Conservation (phyloP, 1,140 invertebrate species). For the Rhopalosiphum padi region DNA sequence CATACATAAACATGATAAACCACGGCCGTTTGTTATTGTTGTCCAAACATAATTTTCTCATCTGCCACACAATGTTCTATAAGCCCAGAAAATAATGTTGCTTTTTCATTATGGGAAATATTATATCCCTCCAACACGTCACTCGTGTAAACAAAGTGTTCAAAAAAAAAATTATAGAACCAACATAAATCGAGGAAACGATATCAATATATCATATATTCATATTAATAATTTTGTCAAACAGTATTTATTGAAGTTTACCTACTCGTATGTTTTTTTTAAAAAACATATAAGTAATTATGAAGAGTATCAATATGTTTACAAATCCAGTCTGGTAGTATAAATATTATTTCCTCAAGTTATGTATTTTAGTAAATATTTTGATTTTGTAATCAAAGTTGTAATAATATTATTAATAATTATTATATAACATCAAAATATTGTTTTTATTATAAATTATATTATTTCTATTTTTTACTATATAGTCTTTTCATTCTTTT, state of each 20-base stretch:
- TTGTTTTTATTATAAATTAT: background rate
- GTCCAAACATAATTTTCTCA: conserved; percentile 13
- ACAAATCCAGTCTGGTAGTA: background rate
- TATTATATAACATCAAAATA: background rate
- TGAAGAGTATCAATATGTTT: background rate
- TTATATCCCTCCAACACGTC: background rate
- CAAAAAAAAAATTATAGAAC: background rate
- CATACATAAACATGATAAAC: conserved; percentile 3
- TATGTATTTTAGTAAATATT: background rate
- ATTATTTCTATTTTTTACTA: background rate
- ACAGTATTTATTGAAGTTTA: background rate
- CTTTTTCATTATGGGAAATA: background rate
- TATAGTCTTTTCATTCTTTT: background rate
- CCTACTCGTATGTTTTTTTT: background rate
- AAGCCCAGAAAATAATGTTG: background rate
- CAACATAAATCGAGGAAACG: background rate
- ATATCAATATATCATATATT: background rate
- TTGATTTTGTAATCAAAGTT: too few species aligned
- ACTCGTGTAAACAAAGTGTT: background rate
- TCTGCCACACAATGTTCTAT: background rate
- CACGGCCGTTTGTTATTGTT: background rate
- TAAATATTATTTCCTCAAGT: background rate
- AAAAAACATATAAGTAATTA: background rate
- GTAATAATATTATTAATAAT: too few species aligned
- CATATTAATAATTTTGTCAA: background rate